phyloP scores from a whole-genome alignment of 2,113 vertebrate species.

The Phycodurus eques region DNA sequence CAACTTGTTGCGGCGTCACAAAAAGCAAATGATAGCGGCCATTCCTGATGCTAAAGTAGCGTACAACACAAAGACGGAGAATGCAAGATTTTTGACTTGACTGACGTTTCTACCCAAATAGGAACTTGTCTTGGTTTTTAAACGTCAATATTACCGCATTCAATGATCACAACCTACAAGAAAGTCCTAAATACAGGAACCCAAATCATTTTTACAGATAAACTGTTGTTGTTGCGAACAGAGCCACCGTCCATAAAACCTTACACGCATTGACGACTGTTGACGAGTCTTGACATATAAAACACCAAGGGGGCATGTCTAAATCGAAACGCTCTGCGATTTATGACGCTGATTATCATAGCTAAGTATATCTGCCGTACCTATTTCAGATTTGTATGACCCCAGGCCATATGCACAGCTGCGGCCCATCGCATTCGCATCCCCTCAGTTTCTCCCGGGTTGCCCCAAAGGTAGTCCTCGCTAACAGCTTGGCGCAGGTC shows the following conservation, averaged over 20 bases:
- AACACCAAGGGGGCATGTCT: not conserved
- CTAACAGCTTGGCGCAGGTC: constrained; percentile 34
- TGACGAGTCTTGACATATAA: constrained; percentile 19
- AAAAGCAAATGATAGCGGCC: constrained; percentile 10
- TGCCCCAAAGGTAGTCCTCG: constrained; percentile 23
- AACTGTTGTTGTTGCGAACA: not conserved
- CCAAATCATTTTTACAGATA: not conserved
- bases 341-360: not conserved
- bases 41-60: constrained; percentile 29
- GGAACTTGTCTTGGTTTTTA: too few relatives aligned
- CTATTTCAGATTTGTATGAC: constrained; percentile 21
- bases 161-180: too few relatives aligned
- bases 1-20: constrained; percentile 35
- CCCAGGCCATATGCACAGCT: not conserved
- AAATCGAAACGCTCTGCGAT: not conserved
- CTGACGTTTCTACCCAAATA: too few relatives aligned
- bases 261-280: not conserved
- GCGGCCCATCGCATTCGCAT: constrained; percentile 41
- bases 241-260: not conserved
- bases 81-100: not conserved
- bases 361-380: constrained; percentile 3
- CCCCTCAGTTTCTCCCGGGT: constrained; percentile 37
- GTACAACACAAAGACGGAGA: not conserved
- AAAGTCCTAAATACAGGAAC: not conserved
- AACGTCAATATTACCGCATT: not conserved